A percentile compares a stretch with the other conserved stretches of the same genome.
phyloP scores from a whole-genome alignment of 2,797 vertebrate genomes.

The Ibycter americanus region DNA sequence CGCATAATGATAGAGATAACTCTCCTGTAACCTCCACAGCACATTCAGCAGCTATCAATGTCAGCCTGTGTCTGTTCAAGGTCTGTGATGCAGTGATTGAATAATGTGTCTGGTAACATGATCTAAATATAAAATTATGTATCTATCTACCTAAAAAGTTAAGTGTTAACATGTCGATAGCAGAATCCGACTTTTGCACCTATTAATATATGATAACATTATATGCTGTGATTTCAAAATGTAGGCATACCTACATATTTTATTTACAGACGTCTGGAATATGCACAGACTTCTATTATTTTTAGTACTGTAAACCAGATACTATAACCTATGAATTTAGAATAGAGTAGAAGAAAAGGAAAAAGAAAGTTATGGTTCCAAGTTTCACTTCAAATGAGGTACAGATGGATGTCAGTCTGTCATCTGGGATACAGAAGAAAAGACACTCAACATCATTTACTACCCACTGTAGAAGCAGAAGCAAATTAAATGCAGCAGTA shows the following conservation, averaged over 20 bases:
- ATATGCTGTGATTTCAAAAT: neutral
- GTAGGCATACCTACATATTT: neutral
- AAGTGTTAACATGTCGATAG: neutral
- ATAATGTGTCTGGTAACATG: neutral
- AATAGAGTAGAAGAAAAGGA: neutral
- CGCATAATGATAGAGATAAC: neutral
- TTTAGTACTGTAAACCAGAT: neutral
- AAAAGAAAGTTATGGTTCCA: neutral
- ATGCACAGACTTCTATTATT: neutral
- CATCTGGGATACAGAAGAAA: neutral
- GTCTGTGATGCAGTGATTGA: neutral
- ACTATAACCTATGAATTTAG: neutral
- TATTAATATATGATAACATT: neutral
- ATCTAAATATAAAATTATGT: slow-evolving; percentile 35
- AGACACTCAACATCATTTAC: neutral
- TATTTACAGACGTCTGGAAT: neutral
- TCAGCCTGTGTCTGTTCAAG: neutral
- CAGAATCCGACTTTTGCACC: neutral
- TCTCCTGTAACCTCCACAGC: neutral
- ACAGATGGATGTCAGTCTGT: neutral
- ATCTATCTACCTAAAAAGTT: neutral
- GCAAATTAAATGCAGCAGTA: slow-evolving; percentile 23
- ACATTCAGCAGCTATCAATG: neutral
- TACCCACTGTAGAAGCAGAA: neutral
- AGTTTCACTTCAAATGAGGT: neutral